Conservation (phyloP, 1,140 invertebrate genomes). For the Anadara kagoshimensis region DNA sequence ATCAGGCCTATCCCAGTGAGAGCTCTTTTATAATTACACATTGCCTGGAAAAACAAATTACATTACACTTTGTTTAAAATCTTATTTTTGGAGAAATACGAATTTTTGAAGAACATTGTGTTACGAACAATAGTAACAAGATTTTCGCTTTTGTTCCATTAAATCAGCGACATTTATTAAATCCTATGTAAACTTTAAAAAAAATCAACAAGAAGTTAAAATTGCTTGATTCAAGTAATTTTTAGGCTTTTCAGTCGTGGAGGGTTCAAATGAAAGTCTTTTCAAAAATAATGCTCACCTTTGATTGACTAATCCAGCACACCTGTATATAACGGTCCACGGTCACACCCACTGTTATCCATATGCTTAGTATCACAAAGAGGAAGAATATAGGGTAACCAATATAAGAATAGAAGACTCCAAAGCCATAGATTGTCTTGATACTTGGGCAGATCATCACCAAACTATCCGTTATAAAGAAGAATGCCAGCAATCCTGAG, state of each 20-base stretch:
- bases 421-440: constrained; percentile 37
- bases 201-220: too few species aligned
- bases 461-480: constrained; percentile 54
- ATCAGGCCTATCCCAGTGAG: constrained; percentile 54
- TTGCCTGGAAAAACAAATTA: constrained; percentile 53
- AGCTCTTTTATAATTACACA: constrained; percentile 53
- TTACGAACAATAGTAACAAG: too few species aligned
- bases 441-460: constrained; percentile 44
- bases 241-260: too few species aligned
- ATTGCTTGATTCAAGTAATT: too few species aligned
- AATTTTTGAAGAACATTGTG: too few species aligned
- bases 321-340: constrained; percentile 64
- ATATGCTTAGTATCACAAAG: constrained; percentile 55
- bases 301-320: constrained; percentile 58
- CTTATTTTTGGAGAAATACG: not conserved
- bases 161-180: too few species aligned
- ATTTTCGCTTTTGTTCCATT: too few species aligned
- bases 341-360: constrained; percentile 62
- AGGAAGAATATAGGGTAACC: constrained; percentile 60
- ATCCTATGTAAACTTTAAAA: too few species aligned
- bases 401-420: constrained; percentile 56
- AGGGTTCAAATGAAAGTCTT: too few species aligned
- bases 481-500: constrained; percentile 52
- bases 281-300: constrained; percentile 41
- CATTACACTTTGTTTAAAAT: too few species aligned